Conservation (phyloP, 2,113 vertebrate species). For the Pyxicephalus adspersus region DNA sequence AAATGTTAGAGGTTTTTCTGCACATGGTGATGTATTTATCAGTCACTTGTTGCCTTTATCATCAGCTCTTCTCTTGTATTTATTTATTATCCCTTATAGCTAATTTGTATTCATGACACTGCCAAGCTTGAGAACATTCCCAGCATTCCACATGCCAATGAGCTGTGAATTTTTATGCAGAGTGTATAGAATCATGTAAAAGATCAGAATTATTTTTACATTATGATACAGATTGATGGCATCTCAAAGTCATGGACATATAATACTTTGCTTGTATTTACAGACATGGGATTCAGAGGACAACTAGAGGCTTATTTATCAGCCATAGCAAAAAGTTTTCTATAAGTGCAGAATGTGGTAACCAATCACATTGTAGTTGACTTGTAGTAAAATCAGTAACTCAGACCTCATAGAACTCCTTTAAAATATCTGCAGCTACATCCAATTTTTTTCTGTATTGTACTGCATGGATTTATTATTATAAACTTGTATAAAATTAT, state of each 20-base stretch:
- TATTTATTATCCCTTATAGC: not conserved
- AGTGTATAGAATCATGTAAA: not conserved
- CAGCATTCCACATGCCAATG: conserved; percentile 6
- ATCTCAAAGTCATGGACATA: not conserved
- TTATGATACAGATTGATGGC: conserved; percentile 2
- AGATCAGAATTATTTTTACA: not conserved
- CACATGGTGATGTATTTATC: conserved; percentile 9
- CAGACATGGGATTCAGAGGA: not conserved
- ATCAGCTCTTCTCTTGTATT: not conserved
- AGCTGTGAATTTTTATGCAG: not conserved
- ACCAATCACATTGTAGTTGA: too few relatives aligned
- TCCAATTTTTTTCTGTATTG: too few relatives aligned
- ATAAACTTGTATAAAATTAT: too few relatives aligned
- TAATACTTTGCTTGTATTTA: not conserved
- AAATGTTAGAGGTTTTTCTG: not conserved
- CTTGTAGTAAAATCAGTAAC: too few relatives aligned
- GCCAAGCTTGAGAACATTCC: not conserved
- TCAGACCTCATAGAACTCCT: too few relatives aligned
- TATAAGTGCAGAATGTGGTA: too few relatives aligned
- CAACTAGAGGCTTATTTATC: too few relatives aligned
- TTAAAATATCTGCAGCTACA: too few relatives aligned
- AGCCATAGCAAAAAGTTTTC: too few relatives aligned
- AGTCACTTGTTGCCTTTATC: not conserved
- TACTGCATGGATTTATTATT: too few relatives aligned
- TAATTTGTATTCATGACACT: conserved; percentile 5